Evolutionary conservation across 2,888 invertebrate species (phyloP), one percentile per base, ranked within the genome.

Genomic region (Eupithecia insigniata): DNA sequence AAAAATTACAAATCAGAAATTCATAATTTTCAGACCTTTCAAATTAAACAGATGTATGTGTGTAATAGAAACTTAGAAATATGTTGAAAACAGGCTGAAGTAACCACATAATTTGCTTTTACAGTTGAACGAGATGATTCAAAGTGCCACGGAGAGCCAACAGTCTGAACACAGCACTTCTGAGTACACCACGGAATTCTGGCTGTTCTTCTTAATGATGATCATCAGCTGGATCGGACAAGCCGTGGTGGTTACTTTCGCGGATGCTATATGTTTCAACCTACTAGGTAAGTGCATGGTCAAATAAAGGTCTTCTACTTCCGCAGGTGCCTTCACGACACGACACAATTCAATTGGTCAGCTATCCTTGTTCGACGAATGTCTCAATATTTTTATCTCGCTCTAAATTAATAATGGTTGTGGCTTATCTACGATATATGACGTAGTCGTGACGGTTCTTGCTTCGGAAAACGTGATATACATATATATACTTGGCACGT

Each of bases 251-350:
- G 97, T 98, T 26, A 98, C 97, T 77, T 96, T 99, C 70, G 97
- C 97, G 1, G 99, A 99, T 92, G 97, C 98, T 0, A 97, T 98
- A 75, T 98, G 98, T 85, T 98, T 98, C 87, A 96, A 97, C 83
- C 92, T 97, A 67, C 93, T 99, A 32, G 98, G 97, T 96, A 89
- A 88, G 89, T 84, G 5, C 18, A 16, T 14, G 39, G 39, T 18
- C 18, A 43, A 43, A 43, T 18, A 43, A 43, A 43, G n/a, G 43
- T 43, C n/a, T 43, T 43, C 43, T 7, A n/a, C 43, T 43, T 2
- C n/a, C 43, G 4, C 7, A 5, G 39, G 18, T n/a, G 43, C 39
- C 39, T 18, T 43, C 18, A 18, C 39, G 18, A 6, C 18, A 43
- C 18, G 18, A 18, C 39, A 18, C 39, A 43, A 18, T 43, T 43